phyloP scores from a whole-genome alignment of 2,888 invertebrate genomes.

The Rhopalosiphum nymphaeae region DNA sequence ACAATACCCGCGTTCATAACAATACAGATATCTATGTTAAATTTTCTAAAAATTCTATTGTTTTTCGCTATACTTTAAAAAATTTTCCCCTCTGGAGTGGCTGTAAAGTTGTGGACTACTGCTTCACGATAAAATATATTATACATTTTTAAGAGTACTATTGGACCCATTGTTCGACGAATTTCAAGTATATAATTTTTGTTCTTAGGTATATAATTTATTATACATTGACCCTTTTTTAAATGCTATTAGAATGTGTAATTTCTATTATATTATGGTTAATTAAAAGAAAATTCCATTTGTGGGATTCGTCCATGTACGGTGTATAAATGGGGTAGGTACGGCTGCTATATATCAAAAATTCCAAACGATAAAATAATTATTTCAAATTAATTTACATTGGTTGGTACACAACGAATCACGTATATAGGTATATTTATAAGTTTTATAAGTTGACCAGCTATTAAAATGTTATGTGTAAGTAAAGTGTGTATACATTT shows the following conservation, averaged over 20 bases:
- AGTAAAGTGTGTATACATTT: constrained; percentile 13
- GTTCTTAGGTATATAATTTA: neutral
- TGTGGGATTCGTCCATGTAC: neutral
- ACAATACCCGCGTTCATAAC: neutral
- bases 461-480: neutral
- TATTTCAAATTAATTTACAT: constrained; percentile 3
- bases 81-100: neutral
- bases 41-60: neutral
- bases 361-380: neutral
- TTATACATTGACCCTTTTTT: neutral
- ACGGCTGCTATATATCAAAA: constrained; percentile 7
- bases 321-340: neutral
- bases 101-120: neutral
- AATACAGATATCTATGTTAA: neutral
- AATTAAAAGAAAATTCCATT: neutral
- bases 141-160: neutral
- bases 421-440: neutral
- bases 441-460: neutral
- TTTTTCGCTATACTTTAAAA: neutral
- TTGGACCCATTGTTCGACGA: neutral
- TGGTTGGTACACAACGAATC: neutral
- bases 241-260: neutral
- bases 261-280: neutral
- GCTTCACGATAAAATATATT: neutral
- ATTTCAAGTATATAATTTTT: constrained; percentile 27